Conservation (phyloP, 2,113 vertebrate species). For the Odocoileus hemionus region DNA sequence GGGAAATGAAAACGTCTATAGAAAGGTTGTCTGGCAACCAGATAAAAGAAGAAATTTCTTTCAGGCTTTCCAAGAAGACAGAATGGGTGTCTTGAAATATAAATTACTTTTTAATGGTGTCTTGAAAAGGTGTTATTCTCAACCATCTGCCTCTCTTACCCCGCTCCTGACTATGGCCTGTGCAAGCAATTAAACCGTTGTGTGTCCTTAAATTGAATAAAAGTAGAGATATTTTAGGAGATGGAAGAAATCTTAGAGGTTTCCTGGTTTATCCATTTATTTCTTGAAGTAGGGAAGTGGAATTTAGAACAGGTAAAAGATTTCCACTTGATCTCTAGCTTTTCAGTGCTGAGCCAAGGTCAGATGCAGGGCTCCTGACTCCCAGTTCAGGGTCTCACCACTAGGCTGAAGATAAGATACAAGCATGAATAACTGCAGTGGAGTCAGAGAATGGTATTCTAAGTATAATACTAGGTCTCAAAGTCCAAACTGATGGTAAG, state of each 20-base stretch:
- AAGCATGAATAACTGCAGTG: neutral
- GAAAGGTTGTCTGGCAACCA: constrained; percentile 67
- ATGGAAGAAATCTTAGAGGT: constrained; percentile 28
- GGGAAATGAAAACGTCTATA: constrained; percentile 60
- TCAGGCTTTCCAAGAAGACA: constrained; percentile 66
- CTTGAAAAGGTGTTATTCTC: constrained; percentile 60
- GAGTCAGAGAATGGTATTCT: neutral
- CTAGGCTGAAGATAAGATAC: neutral
- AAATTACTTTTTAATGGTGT: constrained; percentile 70
- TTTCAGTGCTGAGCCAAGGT: neutral
- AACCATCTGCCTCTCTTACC: constrained; percentile 20
- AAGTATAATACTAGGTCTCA: neutral
- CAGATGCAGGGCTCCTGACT: neutral
- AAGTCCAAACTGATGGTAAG: neutral
- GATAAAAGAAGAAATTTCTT: constrained; percentile 70
- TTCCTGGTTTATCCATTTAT: constrained; percentile 36
- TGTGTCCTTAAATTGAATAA: constrained; percentile 51
- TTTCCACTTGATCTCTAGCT: neutral
- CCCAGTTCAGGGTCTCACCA: neutral
- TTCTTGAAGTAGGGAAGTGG: constrained; percentile 37
- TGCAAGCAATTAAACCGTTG: constrained; percentile 54
- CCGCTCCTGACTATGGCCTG: neutral
- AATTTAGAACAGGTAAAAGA: constrained; percentile 21
- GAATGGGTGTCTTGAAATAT: constrained; percentile 67
- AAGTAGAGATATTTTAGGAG: constrained; percentile 51